These are phyloP conservation scores for Magallana gigas DNA, from an alignment of 1,140 invertebrate genomes.

Conservation along the genomic window DNA sequence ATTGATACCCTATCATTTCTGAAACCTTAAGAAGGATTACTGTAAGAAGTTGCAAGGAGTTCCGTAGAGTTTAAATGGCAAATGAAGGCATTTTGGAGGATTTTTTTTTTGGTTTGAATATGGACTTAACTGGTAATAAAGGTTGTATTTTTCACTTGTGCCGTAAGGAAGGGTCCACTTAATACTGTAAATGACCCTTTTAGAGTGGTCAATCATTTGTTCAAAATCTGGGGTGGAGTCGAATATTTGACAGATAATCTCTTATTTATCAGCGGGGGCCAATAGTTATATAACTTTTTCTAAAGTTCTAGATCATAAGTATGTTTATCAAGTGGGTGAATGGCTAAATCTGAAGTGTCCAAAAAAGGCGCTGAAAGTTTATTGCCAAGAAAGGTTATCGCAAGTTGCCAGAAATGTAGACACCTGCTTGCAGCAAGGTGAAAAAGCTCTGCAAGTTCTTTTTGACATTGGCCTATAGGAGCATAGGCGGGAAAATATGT, in stretches of 20 bases:
- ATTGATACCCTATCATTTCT: too few relatives aligned
- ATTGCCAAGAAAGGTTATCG: background rate
- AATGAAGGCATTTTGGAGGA: background rate
- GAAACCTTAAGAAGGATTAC: background rate
- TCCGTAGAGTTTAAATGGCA: constrained; percentile 2
- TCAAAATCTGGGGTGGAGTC: background rate
- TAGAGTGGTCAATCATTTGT: constrained; percentile 12
- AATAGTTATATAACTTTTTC: constrained; percentile 15
- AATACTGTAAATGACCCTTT: background rate
- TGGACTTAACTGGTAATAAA: background rate
- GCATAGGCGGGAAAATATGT: background rate
- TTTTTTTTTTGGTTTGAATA: too few relatives aligned
- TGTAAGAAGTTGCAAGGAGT: background rate
- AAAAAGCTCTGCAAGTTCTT: background rate
- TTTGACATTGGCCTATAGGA: background rate
- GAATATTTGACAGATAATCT: constrained; percentile 19
- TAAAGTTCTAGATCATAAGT: background rate
- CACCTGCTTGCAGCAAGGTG: background rate
- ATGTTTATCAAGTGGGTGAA: constrained; percentile 16
- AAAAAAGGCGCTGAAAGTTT: background rate
- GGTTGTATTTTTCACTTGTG: constrained; percentile 16
- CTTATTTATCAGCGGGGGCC: constrained; percentile 7
- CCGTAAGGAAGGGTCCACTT: background rate
- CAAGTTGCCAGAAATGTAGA: background rate
- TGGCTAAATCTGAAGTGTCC: background rate